phyloP scores from a whole-genome alignment of 2,888 invertebrate species.

The Gastrophysa polygoni region DNA sequence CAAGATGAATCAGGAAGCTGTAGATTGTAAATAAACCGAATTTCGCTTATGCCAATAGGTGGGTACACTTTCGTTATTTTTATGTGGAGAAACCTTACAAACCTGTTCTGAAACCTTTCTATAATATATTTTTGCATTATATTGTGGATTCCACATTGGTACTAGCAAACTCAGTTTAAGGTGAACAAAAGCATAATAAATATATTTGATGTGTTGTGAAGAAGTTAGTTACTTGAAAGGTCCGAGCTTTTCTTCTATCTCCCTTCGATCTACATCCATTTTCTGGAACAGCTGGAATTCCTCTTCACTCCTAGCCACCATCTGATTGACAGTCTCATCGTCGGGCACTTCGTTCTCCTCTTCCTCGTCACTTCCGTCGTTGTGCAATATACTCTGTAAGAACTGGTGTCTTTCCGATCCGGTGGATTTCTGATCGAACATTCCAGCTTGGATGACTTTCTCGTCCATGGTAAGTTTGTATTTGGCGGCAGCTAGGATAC shows the following conservation, averaged over 20 bases:
- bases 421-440: conserved; percentile 99
- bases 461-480: conserved; percentile 99
- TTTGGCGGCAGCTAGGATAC: conserved; percentile 95
- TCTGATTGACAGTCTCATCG: conserved; percentile 98
- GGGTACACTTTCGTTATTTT: no score
- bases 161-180: no score
- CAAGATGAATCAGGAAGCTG: no score
- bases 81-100: no score
- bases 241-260: conserved; percentile 75
- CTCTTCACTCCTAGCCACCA: conserved; percentile 95
- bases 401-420: conserved; percentile 96
- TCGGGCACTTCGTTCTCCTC: conserved; percentile 96
- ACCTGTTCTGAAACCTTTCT: no score
- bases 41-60: no score
- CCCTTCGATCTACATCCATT: conserved; percentile 89
- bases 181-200: no score
- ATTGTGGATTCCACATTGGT: no score
- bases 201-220: not conserved
- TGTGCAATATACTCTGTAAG: conserved; percentile 91
- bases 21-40: no score
- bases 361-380: conserved; percentile 94
- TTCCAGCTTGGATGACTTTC: conserved; percentile 99
- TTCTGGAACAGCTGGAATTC: conserved; percentile 94
- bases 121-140: no score
- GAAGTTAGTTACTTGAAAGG: not conserved